phyloP scores from a whole-genome alignment of 2,113 vertebrate species.

The Triplophysa rosa region DNA sequence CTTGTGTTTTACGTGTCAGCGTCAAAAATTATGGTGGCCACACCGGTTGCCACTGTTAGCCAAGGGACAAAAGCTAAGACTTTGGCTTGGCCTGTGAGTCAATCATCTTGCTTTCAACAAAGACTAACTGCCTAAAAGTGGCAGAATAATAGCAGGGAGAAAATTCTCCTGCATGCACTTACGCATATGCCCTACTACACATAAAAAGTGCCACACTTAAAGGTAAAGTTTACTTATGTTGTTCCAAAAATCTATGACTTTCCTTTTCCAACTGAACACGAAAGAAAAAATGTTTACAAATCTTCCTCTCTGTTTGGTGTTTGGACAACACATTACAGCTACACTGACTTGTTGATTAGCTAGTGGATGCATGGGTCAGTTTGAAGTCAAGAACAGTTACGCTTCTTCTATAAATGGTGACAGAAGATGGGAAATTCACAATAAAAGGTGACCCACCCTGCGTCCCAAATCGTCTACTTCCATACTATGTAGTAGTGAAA shows the following conservation, averaged over 20 bases:
- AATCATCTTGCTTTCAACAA: slow-evolving; percentile 21
- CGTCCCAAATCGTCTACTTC: too few species aligned
- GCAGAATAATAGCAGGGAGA: slow-evolving; percentile 33
- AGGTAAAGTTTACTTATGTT: background rate
- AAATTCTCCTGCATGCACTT: slow-evolving; percentile 3
- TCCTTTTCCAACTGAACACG: background rate
- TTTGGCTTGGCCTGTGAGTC: slow-evolving; percentile 18
- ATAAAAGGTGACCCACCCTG: too few species aligned
- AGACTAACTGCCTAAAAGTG: slow-evolving; percentile 36
- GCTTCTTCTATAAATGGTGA: too few species aligned
- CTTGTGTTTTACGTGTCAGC: slow-evolving; percentile 56
- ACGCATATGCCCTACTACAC: background rate
- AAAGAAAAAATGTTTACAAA: too few species aligned
- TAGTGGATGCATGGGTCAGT: too few species aligned
- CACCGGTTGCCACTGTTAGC: slow-evolving; percentile 43
- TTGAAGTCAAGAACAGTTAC: background rate
- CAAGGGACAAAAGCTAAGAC: slow-evolving; percentile 35
- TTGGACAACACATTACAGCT: too few species aligned
- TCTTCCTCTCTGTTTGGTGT: too few species aligned
- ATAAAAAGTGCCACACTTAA: background rate
- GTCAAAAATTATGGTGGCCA: slow-evolving; percentile 63
- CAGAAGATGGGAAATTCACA: too few species aligned
- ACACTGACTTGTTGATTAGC: too few species aligned
- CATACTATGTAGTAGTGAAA: too few species aligned
- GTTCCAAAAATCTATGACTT: background rate